Evolutionary conservation across 2,888 invertebrate species (phyloP).

Genomic region (Rugalucina vietnamica): DNA sequence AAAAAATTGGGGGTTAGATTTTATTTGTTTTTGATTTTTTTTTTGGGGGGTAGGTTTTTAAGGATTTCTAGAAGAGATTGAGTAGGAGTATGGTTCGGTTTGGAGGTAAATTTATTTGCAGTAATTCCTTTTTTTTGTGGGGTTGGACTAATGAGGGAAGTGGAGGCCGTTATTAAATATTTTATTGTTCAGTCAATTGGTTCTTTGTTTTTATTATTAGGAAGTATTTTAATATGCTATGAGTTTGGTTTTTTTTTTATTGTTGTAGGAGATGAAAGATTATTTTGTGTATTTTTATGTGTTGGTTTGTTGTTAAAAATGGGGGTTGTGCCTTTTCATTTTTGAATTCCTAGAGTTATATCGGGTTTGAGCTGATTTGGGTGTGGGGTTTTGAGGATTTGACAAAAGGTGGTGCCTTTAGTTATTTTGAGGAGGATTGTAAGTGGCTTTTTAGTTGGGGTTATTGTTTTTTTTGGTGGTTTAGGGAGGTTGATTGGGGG

Average conservation of each 20-base stretch:
- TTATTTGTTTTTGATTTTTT: slow-evolving; percentile 87
- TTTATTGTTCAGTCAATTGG: not conserved
- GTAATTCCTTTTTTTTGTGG: not conserved
- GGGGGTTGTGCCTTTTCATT: not conserved
- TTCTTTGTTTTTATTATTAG: not conserved
- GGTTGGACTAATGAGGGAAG: not conserved
- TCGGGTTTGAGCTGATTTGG: not conserved
- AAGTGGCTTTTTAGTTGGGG: no score
- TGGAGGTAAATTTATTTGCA: slow-evolving; percentile 24
- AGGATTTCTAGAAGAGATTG: slow-evolving; percentile 26
- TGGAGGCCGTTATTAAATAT: not conserved
- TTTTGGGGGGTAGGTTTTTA: slow-evolving; percentile 80
- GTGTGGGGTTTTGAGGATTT: not conserved
- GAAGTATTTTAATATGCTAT: not conserved
- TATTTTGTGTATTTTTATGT: not conserved
- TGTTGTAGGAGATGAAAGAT: not conserved
- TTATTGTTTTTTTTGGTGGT: not conserved
- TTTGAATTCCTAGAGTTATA: slow-evolving; percentile 16
- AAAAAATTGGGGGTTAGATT: not conserved
- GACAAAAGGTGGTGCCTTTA: not conserved
- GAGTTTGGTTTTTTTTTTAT: not conserved
- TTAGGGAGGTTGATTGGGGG: not conserved
- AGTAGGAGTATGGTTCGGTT: slow-evolving; percentile 53
- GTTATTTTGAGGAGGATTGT: not conserved
- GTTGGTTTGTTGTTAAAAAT: not conserved